A percentile compares a stretch with the other conserved stretches of the same genome.
phyloP scores from a whole-genome alignment of 2,113 vertebrate genomes.

The Martes martes region DNA sequence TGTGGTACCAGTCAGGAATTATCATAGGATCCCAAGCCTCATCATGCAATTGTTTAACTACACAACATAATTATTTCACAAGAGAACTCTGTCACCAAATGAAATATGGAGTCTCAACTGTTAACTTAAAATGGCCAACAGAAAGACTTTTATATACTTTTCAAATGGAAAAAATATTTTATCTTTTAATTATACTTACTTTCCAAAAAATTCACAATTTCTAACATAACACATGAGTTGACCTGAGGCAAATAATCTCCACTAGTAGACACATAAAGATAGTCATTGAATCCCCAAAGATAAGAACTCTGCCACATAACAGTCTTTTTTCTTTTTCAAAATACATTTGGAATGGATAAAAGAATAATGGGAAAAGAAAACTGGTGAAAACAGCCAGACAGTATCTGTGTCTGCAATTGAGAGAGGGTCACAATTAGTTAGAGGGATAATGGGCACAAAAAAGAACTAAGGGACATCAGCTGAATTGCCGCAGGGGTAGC shows the following conservation, averaged over 20 bases:
- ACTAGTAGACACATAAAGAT: not conserved
- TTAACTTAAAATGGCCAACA: not conserved
- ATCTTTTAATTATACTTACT: not conserved
- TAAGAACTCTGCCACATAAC: not conserved
- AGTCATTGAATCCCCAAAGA: not conserved
- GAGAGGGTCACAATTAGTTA: not conserved
- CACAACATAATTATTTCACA: not conserved
- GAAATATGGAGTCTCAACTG: not conserved
- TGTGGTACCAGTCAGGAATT: not conserved
- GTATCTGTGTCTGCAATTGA: not conserved
- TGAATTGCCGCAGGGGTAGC: not conserved
- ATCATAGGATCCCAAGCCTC: not conserved
- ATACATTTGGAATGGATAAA: not conserved
- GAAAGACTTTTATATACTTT: not conserved
- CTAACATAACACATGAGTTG: not conserved
- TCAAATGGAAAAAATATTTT: not conserved
- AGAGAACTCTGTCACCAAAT: not conserved
- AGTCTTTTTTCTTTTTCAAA: not conserved
- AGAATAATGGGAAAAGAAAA: not conserved
- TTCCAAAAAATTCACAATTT: not conserved
- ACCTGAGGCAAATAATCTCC: not conserved
- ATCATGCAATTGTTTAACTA: not conserved
- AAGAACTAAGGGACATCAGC: not conserved
- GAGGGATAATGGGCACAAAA: not conserved
- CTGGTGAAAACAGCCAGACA: not conserved